Base-by-base conservation (phyloP, 2,113 vertebrate genomes). In the Meriones unguiculatus region DNA sequence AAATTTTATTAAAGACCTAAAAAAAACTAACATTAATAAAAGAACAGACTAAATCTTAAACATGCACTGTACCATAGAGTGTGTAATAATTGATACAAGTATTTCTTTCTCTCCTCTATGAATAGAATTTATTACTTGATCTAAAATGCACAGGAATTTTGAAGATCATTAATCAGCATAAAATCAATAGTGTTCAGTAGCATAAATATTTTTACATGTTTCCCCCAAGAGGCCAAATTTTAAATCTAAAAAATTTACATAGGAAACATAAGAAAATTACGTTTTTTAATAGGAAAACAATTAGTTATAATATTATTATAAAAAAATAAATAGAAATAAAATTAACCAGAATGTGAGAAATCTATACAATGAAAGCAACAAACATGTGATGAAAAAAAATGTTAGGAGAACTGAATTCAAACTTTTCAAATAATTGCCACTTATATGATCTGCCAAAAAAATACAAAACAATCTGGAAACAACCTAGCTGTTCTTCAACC, bases 391-490 rank as follows among this genome's bases (percentile, higher is more conserved):
- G 14, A 70, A 77, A 75, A 15, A 32, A 1, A 35, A 5, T 32
- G 59, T 20, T 62, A 22, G 6, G 5, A 88, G 17, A 73, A 5
- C 28, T 52, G 30, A 24, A 24, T 35, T 92, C 69, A 32, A 72
- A 62, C 6, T 8, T 64, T 41, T 7, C 5, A 46, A 32, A 41
- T 6, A 2, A 75, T 18, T 38, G 18, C 3, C 3, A 22, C 0
- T 35, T 64, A 2, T 20, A 9, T 64, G 0, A 77, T 50, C 35
- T 2, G 1, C 30, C 50, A 64, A 32, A 4, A 62, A 38, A 75
- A 14, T 62, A 17, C 17, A 10, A 75, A 32, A 35, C 12, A 5
- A 46, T 46, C 46, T 46, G 46, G 46, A 46, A 46, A 46, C 46
- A 46, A 46, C 46, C 46, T 46, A 46, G 46, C 46, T 46, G 46